These are phyloP conservation scores for Himantopus leucocephalus DNA, from an alignment of 2,113 vertebrate species.

Conservation along the genomic window DNA sequence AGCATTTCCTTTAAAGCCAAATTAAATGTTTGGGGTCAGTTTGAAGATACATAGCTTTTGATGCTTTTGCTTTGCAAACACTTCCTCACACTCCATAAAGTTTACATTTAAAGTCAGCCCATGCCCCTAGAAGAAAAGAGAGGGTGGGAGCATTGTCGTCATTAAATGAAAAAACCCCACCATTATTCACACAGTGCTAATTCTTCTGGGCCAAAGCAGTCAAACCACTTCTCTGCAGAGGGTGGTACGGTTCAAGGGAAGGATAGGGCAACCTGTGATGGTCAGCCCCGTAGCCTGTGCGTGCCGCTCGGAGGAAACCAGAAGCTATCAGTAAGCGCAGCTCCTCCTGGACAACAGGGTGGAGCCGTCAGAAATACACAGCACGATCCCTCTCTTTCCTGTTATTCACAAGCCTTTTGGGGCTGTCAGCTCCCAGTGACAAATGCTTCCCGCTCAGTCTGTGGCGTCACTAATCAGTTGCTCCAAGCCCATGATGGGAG, in stretches of 20 bases:
- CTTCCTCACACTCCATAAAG: not conserved
- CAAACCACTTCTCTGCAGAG: not conserved
- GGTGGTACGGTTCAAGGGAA: not conserved
- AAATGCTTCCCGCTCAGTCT: conserved; percentile 10
- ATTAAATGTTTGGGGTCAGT: not conserved
- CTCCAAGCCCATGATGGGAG: not conserved
- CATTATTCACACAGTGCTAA: not conserved
- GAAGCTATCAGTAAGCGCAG: conserved; percentile 1
- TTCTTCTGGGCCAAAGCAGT: not conserved
- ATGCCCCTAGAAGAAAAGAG: not conserved
- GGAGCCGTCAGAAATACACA: not conserved
- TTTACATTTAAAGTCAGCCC: conserved; percentile 12
- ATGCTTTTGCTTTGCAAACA: conserved; percentile 54
- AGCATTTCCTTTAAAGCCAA: conserved; percentile 32
- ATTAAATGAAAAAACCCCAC: not conserved
- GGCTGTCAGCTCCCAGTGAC: conserved; percentile 36
- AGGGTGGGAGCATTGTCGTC: not conserved
- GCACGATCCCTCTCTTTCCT: conserved; percentile 47
- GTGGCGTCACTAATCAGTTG: not conserved
- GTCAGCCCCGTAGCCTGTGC: not conserved
- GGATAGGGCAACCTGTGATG: not conserved
- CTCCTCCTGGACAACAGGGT: conserved; percentile 37
- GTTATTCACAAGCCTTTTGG: conserved; percentile 44
- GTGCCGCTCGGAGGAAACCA: not conserved
- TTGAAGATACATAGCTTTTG: conserved; percentile 42